Percentiles rank a stretch among this genome's conserved stretches.
phyloP scores from a whole-genome alignment of 2,797 vertebrate species.

The Falco biarmicus region DNA sequence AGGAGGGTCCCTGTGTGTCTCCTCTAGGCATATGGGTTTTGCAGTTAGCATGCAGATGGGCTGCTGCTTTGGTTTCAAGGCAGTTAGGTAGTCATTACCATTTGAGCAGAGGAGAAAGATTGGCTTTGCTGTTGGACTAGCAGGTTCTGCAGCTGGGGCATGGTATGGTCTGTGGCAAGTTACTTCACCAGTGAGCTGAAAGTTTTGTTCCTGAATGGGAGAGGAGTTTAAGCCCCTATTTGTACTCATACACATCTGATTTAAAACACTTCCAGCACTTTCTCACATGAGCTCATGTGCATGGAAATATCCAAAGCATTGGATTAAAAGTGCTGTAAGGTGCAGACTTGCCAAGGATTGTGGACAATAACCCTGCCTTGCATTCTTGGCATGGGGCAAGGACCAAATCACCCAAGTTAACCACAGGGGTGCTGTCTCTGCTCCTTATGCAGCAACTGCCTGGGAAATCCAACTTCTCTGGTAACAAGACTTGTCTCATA shows the following conservation, averaged over 20 bases:
- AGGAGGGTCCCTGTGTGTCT: background rate
- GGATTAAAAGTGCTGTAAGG: background rate
- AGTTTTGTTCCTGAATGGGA: background rate
- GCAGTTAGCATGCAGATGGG: background rate
- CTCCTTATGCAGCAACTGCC: background rate
- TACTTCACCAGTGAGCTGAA: background rate
- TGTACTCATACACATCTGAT: background rate
- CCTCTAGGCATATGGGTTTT: background rate
- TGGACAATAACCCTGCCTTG: background rate
- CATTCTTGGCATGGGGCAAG: background rate
- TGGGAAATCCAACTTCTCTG: background rate
- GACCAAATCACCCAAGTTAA: background rate
- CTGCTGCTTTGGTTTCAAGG: background rate
- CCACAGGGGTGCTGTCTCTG: background rate
- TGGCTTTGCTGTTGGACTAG: background rate
- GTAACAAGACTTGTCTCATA: background rate
- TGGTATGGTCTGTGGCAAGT: background rate
- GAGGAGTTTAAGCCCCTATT: background rate
- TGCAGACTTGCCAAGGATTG: background rate
- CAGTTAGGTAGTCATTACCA: background rate
- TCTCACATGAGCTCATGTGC: accelerated
- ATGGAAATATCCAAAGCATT: background rate
- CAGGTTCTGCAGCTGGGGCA: background rate
- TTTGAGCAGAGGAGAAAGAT: background rate
- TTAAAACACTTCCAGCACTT: background rate